Evolutionary conservation across 2,113 vertebrate species (phyloP), one percentile per base, ranked within the genome.

Genomic region (Columbina picui): DNA sequence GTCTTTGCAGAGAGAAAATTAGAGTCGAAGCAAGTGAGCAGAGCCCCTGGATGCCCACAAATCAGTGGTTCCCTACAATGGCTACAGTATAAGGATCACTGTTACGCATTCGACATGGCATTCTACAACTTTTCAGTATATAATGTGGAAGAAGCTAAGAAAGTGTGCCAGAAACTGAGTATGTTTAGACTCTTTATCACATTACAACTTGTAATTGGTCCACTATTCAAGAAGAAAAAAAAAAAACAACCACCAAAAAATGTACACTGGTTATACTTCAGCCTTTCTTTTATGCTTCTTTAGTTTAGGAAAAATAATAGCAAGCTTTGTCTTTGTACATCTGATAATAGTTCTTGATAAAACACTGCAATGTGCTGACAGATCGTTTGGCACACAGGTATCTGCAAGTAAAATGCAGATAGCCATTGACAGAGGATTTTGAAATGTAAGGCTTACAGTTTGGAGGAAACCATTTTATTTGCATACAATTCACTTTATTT

Each of bases 41-140:
- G 80, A 84, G 93, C 97, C 14, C 89, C 96, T n/a, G 84, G 87
- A 41, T 99, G 99, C 90, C 98, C 99, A 0, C 84, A 96, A 52
- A 89, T 84, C 30, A 91, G 96, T 10, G 94, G 85, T 8, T 29
- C 61, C 30, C 96, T 98, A 2, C 96, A 87, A 2, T 99, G 99
- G 99, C 91, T 99, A n/a, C 97, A 98, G 86, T 98, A 98, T 47
- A 91, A 97, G 85, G 97, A 97, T 71, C 97, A 99, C 81, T 99
- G 99, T 57, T 99, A 99, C 0, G 97, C 96, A 3, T 98, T 99
- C 61, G 96, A 99, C 94, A 98, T 98, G 96, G 98, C 94, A 1
- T 97, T 99, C 92, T 98, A 98, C 97, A 99, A 98, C 96, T 99
- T 98, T 93, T 98, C 93, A 1, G 96, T 98, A 22, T 98, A 98